phyloP scores from a whole-genome alignment of 1,140 invertebrate species.

The Camponotus pennsylvanicus region DNA sequence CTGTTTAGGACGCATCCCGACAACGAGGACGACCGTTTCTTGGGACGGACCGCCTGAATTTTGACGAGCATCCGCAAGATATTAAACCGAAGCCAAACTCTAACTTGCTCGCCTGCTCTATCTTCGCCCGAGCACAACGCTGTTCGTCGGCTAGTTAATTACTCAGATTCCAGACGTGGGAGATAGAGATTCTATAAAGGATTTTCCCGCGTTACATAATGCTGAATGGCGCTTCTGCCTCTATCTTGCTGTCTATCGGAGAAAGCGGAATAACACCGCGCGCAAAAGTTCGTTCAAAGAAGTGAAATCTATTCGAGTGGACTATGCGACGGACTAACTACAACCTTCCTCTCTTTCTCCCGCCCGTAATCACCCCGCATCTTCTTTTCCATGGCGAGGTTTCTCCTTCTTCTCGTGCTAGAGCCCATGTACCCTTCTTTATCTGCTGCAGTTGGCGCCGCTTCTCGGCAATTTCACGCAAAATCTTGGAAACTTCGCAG shows the following conservation, averaged over 20 bases:
- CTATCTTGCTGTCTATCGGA: constrained; percentile 11
- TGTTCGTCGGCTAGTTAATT: constrained; percentile 75
- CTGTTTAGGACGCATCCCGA: constrained; percentile 20
- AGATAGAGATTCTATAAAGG: constrained; percentile 58
- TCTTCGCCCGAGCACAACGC: constrained; percentile 37
- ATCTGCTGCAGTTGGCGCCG: constrained; percentile 19
- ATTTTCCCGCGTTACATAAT: constrained; percentile 24
- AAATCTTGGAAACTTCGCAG: constrained; percentile 60
- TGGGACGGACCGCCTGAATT: constrained; percentile 37
- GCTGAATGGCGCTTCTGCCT: constrained; percentile 26
- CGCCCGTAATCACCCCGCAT: constrained; percentile 36
- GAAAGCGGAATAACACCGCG: constrained; percentile 67
- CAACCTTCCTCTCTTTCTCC: background rate
- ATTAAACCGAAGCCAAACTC: constrained; percentile 61
- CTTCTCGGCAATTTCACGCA: constrained; percentile 41
- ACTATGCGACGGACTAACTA: constrained; percentile 49
- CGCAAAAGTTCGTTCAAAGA: constrained; percentile 58
- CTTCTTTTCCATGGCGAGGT: background rate
- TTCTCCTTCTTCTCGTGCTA: constrained; percentile 24
- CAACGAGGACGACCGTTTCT: constrained; percentile 46
- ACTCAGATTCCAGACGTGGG: constrained; percentile 69
- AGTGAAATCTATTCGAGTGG: constrained; percentile 77
- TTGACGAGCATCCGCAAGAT: constrained; percentile 60
- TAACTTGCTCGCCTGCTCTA: constrained; percentile 50
- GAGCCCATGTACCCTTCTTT: constrained; percentile 28